phyloP scores from a whole-genome alignment of 2,797 vertebrate species.

The Threskiornis aethiopicus region DNA sequence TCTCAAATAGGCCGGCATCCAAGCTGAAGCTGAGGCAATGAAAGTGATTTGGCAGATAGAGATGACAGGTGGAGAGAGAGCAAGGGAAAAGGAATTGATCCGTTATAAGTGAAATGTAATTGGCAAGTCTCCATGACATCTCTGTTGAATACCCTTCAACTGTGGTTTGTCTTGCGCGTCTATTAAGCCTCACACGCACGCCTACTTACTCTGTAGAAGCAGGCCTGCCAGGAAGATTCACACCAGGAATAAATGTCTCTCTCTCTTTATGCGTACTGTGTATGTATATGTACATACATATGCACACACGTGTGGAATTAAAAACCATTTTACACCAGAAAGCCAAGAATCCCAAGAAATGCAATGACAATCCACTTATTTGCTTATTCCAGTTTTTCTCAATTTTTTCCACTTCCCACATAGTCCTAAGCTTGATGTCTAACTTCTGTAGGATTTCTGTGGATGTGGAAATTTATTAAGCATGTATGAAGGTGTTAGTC shows the following conservation, averaged over 20 bases:
- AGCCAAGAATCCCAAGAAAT: neutral
- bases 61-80: constrained; percentile 33
- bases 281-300: neutral
- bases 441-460: neutral
- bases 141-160: constrained; percentile 28
- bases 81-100: constrained; percentile 23
- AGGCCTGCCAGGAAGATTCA: constrained; percentile 13
- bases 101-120: constrained; percentile 5
- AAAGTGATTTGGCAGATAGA: constrained; percentile 44
- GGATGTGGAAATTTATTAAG: neutral
- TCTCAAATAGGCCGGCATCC: constrained; percentile 1
- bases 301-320: neutral
- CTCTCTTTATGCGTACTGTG: neutral
- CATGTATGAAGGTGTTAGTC: neutral
- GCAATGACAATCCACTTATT: neutral
- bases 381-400: neutral
- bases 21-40: constrained; percentile 40
- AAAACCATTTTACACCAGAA: neutral
- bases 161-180: neutral
- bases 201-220: constrained; percentile 4
- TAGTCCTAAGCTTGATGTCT: neutral
- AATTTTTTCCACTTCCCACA: neutral
- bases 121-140: constrained; percentile 44
- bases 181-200: neutral
- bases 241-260: neutral